phyloP scores from a whole-genome alignment of 2,888 invertebrate genomes.

The Thelaira solivaga region DNA sequence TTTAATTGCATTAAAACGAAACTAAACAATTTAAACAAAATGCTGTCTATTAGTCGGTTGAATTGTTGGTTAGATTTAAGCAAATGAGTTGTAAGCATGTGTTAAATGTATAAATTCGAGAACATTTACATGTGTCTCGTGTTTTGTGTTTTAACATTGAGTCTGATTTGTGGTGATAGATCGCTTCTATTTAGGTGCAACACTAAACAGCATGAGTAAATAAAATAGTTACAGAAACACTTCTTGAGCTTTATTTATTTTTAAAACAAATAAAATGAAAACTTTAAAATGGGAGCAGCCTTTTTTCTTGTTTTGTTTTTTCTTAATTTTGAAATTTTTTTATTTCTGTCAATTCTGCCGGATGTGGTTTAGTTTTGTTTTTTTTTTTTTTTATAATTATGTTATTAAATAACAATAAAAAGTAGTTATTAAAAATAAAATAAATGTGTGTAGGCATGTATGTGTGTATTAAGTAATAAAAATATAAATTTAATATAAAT shows the following conservation, averaged over 20 bases:
- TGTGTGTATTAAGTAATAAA: too few relatives aligned
- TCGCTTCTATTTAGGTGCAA: slow-evolving; percentile 34
- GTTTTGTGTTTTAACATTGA: slow-evolving; percentile 20
- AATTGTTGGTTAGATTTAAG: background rate
- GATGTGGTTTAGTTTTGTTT: slow-evolving; percentile 51
- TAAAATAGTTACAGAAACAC: slow-evolving; percentile 15
- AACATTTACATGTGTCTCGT: slow-evolving; percentile 51
- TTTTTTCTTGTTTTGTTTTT: slow-evolving; percentile 36
- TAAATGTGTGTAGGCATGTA: too few relatives aligned
- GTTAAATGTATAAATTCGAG: slow-evolving; percentile 22
- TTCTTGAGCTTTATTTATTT: slow-evolving; percentile 29
- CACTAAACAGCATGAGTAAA: slow-evolving; percentile 4
- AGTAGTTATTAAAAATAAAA: slow-evolving; percentile 24
- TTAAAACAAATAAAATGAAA: slow-evolving; percentile 1
- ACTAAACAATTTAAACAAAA: slow-evolving; percentile 31
- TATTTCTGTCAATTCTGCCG: slow-evolving; percentile 44
- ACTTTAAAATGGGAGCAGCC: slow-evolving; percentile 51
- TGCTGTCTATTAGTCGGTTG: background rate
- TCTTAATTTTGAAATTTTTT: slow-evolving; percentile 29
- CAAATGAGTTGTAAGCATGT: slow-evolving; percentile 36
- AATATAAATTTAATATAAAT: slow-evolving; percentile 7
- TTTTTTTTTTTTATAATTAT: slow-evolving; percentile 26
- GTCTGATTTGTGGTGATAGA: slow-evolving; percentile 36
- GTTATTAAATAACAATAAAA: slow-evolving; percentile 39
- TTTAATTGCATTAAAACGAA: slow-evolving; percentile 54